phyloP scores from a whole-genome alignment of 2,888 invertebrate genomes.

The Pandemis cinnamomeana region DNA sequence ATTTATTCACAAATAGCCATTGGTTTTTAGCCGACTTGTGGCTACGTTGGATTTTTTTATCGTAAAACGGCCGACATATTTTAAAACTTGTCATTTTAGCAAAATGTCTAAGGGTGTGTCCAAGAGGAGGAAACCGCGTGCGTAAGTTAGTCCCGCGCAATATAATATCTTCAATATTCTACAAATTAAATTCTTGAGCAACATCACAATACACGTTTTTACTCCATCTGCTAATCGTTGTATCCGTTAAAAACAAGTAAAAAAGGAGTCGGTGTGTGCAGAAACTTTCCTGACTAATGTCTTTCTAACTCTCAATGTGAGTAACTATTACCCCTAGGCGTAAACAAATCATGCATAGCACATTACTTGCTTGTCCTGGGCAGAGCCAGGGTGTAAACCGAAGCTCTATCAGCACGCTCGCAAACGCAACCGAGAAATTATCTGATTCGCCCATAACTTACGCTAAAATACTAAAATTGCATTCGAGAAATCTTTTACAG shows the following conservation, averaged over 20 bases:
- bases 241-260: not conserved
- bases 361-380: constrained; percentile 35
- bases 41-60: too few species aligned
- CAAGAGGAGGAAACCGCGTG: too few species aligned
- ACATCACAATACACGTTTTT: not conserved
- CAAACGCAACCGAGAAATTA: constrained; percentile 75
- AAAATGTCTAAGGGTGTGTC: too few species aligned
- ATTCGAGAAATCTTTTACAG: constrained; percentile 76
- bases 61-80: too few species aligned
- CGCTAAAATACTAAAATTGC: constrained; percentile 81
- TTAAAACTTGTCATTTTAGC: too few species aligned
- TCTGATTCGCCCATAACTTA: constrained; percentile 82
- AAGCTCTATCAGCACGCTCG: constrained; percentile 69
- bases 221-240: not conserved
- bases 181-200: not conserved
- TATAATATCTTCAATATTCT: not conserved
- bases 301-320: not conserved
- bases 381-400: constrained; percentile 65
- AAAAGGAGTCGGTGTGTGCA: not conserved
- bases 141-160: too few species aligned
- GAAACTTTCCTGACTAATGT: not conserved
- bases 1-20: too few species aligned
- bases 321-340: not conserved
- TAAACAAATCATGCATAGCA: constrained; percentile 16
- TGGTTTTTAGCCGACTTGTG: too few species aligned